phyloP scores from a whole-genome alignment of 2,797 vertebrate species.

The Kryptopterus vitreolus region DNA sequence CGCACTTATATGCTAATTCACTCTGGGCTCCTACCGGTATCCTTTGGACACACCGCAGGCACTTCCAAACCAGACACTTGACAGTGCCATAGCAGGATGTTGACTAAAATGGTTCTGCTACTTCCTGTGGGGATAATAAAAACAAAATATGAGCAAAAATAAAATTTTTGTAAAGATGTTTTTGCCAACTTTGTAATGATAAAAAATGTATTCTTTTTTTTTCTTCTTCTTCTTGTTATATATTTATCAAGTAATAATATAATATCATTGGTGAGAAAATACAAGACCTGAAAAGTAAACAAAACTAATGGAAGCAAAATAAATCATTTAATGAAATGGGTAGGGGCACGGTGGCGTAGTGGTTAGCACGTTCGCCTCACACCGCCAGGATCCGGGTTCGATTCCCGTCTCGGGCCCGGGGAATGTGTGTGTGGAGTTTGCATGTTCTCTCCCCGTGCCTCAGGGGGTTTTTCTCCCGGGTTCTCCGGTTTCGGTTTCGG shows the following conservation, averaged over 20 bases:
- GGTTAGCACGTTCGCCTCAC: too few relatives aligned
- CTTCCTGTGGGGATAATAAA: background rate
- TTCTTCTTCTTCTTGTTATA: background rate
- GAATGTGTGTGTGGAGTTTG: too few relatives aligned
- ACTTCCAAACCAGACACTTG: slow-evolving; percentile 64
- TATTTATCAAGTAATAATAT: background rate
- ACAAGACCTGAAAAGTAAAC: background rate
- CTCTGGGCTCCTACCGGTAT: slow-evolving; percentile 63
- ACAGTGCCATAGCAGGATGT: slow-evolving; percentile 52
- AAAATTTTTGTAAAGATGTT: background rate
- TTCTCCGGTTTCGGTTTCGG: too few relatives aligned
- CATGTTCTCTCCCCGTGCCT: too few relatives aligned
- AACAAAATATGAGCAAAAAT: background rate
- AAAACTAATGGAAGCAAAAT: too few relatives aligned
- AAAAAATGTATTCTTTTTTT: background rate
- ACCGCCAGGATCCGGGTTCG: too few relatives aligned
- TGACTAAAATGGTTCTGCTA: slow-evolving; percentile 32
- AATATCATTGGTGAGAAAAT: background rate
- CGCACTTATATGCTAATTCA: slow-evolving; percentile 75
- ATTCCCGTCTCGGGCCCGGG: too few relatives aligned
- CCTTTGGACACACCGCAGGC: slow-evolving; percentile 70
- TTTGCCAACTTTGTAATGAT: background rate
- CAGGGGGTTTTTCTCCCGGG: too few relatives aligned
- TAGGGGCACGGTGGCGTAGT: too few relatives aligned
- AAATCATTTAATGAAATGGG: too few relatives aligned